Evolutionary conservation across 2,888 invertebrate genomes (phyloP).

Genomic region (Eugnorisma glareosa): DNA sequence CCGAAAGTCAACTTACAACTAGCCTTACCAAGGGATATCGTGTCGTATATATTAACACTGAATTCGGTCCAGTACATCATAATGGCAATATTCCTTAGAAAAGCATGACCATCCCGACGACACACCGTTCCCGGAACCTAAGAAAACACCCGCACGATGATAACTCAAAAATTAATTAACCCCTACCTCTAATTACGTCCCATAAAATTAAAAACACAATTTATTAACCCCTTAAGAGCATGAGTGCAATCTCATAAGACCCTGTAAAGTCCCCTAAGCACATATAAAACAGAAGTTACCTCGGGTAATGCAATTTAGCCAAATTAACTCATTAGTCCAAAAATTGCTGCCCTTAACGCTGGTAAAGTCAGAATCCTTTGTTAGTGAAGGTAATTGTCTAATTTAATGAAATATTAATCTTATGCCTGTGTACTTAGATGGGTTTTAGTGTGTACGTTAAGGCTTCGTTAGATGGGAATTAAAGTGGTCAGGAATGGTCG

Average conservation of each 20-base stretch:
- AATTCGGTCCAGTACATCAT: neutral
- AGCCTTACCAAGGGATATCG: too few species aligned
- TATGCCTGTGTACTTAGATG: slow-evolving; percentile 49
- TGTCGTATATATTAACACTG: too few species aligned
- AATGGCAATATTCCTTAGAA: neutral
- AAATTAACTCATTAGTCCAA: slow-evolving; percentile 78
- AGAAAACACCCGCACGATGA: slow-evolving; percentile 11
- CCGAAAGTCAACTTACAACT: too few species aligned
- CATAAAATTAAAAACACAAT: slow-evolving; percentile 59
- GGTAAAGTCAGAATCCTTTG: slow-evolving; percentile 57
- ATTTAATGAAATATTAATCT: slow-evolving; percentile 67
- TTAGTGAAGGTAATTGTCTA: slow-evolving; percentile 64
- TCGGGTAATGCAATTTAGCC: slow-evolving; percentile 73
- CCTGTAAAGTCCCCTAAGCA: slow-evolving; percentile 66
- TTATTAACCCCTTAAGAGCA: slow-evolving; percentile 53
- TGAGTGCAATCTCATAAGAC: slow-evolving; percentile 67
- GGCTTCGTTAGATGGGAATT: slow-evolving; percentile 24
- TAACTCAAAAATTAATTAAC: slow-evolving; percentile 53
- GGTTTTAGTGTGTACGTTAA: slow-evolving; percentile 50
- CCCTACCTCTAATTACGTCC: slow-evolving; percentile 35
- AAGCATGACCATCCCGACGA: neutral
- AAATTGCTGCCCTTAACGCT: slow-evolving; percentile 69
- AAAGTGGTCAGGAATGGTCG: slow-evolving; percentile 21
- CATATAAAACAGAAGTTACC: slow-evolving; percentile 72
- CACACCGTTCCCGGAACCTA: neutral